Percentiles rank a stretch among this genome's conserved stretches.
Evolutionary conservation across 2,888 invertebrate genomes (phyloP).

Genomic region (Crocallis elinguaria): DNA sequence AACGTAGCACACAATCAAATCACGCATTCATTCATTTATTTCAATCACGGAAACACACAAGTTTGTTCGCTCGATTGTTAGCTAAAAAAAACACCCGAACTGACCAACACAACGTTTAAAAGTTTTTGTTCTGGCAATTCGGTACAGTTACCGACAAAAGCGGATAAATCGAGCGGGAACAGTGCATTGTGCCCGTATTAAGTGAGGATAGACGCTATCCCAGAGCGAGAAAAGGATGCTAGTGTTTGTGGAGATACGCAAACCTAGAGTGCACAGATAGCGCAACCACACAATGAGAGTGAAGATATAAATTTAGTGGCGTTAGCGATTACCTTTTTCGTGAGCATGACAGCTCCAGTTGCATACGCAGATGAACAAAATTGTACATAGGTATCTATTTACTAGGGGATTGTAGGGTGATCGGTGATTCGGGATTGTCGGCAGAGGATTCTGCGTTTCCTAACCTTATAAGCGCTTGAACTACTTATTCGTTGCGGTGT

Average conservation of each 20-base stretch:
- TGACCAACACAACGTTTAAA: constrained; percentile 48
- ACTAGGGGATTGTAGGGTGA: too few species aligned
- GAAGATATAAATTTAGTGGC: background rate
- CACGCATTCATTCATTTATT: background rate
- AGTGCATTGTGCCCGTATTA: constrained; percentile 70
- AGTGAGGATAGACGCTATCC: constrained; percentile 62
- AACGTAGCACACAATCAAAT: background rate
- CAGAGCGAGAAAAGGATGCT: constrained; percentile 55
- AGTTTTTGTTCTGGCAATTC: constrained; percentile 55
- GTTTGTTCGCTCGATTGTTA: constrained; percentile 37
- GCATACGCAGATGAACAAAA: too few species aligned
- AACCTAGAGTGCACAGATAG: constrained; percentile 29
- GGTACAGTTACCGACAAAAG: constrained; percentile 55
- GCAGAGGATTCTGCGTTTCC: too few species aligned
- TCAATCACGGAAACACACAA: constrained; percentile 19
- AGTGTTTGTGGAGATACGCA: constrained; percentile 42
- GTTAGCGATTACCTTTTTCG: too few species aligned
- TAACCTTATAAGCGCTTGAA: too few species aligned
- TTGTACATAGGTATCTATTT: too few species aligned
- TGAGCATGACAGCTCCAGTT: too few species aligned
- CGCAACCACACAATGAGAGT: constrained; percentile 7
- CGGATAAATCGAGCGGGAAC: constrained; percentile 63
- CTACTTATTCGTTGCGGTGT: too few species aligned
- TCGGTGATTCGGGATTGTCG: too few species aligned
- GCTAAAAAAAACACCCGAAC: constrained; percentile 42